Percentiles rank a stretch among this genome's conserved stretches.
Evolutionary conservation across 2,888 invertebrate species (phyloP).

Genomic region (Teinopalpus imperialis): DNA sequence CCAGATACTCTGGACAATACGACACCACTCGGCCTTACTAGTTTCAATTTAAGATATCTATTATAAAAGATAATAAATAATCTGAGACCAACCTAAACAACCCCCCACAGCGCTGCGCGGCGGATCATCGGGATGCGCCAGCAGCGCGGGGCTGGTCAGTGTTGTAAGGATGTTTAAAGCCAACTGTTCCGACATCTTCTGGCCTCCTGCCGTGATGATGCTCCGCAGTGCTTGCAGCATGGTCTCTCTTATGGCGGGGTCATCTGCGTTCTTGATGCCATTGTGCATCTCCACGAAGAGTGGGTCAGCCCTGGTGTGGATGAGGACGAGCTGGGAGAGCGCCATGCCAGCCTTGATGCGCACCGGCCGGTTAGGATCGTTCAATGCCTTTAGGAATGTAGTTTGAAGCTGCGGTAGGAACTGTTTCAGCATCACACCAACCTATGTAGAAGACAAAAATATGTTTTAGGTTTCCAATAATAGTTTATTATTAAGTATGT

Average conservation of each 20-base stretch:
- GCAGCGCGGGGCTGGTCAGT: conserved; percentile 82
- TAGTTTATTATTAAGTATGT: no score
- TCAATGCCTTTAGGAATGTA: conserved; percentile 97
- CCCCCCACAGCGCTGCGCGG: conserved; percentile 92
- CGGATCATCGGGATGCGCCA: conserved; percentile 89
- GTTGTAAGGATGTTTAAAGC: conserved; percentile 88
- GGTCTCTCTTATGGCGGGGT: conserved; percentile 92
- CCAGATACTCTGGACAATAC: no score
- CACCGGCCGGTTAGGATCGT: conserved; percentile 93
- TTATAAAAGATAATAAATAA: no score
- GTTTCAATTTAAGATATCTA: no score
- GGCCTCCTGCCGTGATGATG: conserved; percentile 91
- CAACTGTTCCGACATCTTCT: conserved; percentile 92
- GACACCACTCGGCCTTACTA: no score
- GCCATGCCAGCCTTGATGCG: conserved; percentile 95
- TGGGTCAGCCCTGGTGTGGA: conserved; percentile 96
- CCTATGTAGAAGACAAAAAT: no score
- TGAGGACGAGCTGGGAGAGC: conserved; percentile 92
- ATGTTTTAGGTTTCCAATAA: no score
- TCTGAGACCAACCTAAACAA: conserved; percentile 83
- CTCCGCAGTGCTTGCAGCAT: conserved; percentile 95
- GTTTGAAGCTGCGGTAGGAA: conserved; percentile 99
- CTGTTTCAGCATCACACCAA: conserved; percentile 96
- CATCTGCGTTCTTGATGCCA: conserved; percentile 91
- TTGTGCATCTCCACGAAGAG: conserved; percentile 96